Evolutionary conservation across 2,888 invertebrate genomes (phyloP), one percentile per base, ranked within the genome.

Genomic region (Limenitis camilla): DNA sequence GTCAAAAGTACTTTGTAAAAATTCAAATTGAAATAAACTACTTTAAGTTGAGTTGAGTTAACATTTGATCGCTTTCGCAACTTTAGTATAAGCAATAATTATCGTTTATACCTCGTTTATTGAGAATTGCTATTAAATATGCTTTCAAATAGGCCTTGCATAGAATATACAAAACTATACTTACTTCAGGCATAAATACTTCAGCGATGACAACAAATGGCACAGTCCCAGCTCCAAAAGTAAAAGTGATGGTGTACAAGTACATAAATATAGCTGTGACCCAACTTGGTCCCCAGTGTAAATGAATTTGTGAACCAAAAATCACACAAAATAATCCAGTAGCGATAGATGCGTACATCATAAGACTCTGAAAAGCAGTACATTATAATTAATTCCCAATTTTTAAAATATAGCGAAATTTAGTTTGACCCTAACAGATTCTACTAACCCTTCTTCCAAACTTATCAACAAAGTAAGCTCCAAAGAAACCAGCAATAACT

Each of bases 401-500:
- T n/a, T n/a, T n/a, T n/a, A n/a, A n/a, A n/a, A n/a, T n/a, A n/a
- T n/a, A n/a, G n/a, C n/a, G n/a, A n/a, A n/a, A n/a, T n/a, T n/a
- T n/a, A n/a, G n/a, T n/a, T n/a, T n/a, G n/a, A n/a, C n/a, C n/a
- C n/a, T n/a, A n/a, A n/a, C n/a, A n/a, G n/a, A n/a, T n/a, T 36
- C 5, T 32, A 45, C 70, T 69, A 41, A 84, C 84, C 66, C 75
- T 63, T 68, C 84, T 66, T 3, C 84, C 84, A 59, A 66, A 58
- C 0, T 59, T 10, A 28, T 84, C 83, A 2, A 74, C 69, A 29
- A 81, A 47, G 41, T 74, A 79, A 1, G 80, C 84, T 6, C 76
- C 72, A 3, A 71, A 2, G 1, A 79, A 55, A 0, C 78, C 77
- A 6, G 74, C 40, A 0, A 74, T 2, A 0, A 81, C 68, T 0